Base-by-base conservation (phyloP, 2,888 invertebrate genomes). In the Sabatieria punctata region DNA sequence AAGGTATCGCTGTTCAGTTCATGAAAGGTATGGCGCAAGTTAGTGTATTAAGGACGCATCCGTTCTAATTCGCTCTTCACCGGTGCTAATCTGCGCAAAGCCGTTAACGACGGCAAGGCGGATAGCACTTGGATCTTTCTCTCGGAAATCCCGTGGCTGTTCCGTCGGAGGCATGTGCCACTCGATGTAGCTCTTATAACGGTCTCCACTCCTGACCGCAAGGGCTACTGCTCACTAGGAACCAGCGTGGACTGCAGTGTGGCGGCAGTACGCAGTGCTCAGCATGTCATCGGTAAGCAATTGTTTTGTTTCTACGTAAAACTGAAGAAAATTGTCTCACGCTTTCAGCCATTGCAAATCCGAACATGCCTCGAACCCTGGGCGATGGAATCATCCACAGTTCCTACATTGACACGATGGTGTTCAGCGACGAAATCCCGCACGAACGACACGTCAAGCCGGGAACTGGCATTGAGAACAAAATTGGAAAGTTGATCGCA, bases 211-310 rank as follows among this genome's bases (percentile, higher is more conserved):
- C 86, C 88, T 0, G 91, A 93, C 66, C 67, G 74, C 37, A 85
- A 89, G 61, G 93, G 93, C 0, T 91, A 78, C 68, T 89, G 89
- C 71, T 82, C 83, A 43, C 71, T 91, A 49, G 91, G 91, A 2
- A 86, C 89, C 0, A 88, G 86, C 49, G 84, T 91, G 0, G 91
- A 93, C 68, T 85, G 85, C 63, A 82, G 85, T 0, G 72, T 86
- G 49, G 78, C 88, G 1, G 91, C 82, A 0, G 69, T 86, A 13
- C 74, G 79, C 50, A 77, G 85, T 71, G 80, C 86, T 18, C 84
- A 88, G 70, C 71, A 75, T 48, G 83, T 93, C 61, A 77, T 91
- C 58, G 89, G 88, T 85, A 70, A 73, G 72, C 54, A 43, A 43
- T n/a, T n/a, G n/a, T n/a, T n/a, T n/a, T n/a, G n/a, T n/a, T n/a